Evolutionary conservation across 2,113 vertebrate genomes (phyloP).

Genomic region (Istiophorus platypterus): DNA sequence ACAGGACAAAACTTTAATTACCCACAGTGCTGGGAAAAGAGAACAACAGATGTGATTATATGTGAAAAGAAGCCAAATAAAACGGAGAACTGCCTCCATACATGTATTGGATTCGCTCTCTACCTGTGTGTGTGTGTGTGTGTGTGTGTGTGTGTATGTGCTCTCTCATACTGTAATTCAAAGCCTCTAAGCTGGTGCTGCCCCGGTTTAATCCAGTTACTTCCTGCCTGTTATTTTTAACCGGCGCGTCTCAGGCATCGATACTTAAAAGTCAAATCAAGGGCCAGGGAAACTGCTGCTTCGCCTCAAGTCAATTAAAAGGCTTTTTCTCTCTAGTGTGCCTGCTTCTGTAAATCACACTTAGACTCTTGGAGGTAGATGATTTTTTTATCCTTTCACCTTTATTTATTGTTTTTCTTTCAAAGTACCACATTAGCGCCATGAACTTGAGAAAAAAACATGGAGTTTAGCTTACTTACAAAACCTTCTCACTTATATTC

Average conservation of each 20-base stretch:
- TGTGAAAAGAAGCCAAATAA: not conserved
- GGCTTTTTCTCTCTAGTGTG: not conserved
- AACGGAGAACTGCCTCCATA: not conserved
- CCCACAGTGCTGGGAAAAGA: no score
- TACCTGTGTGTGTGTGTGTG: no score
- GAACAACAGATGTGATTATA: not conserved
- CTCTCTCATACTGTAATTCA: not conserved
- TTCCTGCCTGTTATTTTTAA: not conserved
- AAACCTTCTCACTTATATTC: not conserved
- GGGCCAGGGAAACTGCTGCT: not conserved
- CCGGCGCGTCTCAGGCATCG: not conserved
- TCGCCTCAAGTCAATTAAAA: not conserved
- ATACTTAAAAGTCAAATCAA: not conserved
- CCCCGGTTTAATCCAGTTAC: constrained; percentile 5
- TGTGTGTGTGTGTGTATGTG: not conserved
- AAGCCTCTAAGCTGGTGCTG: not conserved
- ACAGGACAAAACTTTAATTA: no score
- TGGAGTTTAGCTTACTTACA: not conserved
- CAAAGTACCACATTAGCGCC: no score
- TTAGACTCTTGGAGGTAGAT: not conserved
- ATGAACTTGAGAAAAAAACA: no score
- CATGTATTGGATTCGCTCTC: not conserved
- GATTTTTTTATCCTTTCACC: no score
- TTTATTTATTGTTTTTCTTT: no score
- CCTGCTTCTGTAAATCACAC: no score